Percentiles rank a stretch among this genome's conserved stretches.
Conservation (phyloP, 2,888 invertebrate species). For the Hesperia comma region DNA sequence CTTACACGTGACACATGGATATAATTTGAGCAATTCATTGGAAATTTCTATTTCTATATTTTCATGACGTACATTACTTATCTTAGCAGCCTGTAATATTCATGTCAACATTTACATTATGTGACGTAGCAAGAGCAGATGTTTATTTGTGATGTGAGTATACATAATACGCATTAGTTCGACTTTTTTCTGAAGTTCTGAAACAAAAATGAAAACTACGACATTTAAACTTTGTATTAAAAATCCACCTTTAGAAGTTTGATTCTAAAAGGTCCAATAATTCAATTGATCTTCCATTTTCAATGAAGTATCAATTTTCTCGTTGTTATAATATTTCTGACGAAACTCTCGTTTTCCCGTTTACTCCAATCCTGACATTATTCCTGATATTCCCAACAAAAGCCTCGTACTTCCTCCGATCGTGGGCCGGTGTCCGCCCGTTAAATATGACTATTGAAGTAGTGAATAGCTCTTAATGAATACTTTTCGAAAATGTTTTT, state of each 20-base stretch:
- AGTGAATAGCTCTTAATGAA: slow-evolving; percentile 25
- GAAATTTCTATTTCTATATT: too few relatives aligned
- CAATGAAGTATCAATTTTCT: not conserved
- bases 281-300: not conserved
- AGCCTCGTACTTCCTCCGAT: slow-evolving; percentile 1
- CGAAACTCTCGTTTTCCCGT: slow-evolving; percentile 3
- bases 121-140: too few relatives aligned
- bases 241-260: not conserved
- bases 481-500: slow-evolving; percentile 22
- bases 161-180: too few relatives aligned
- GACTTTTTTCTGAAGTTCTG: too few relatives aligned
- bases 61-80: too few relatives aligned
- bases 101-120: too few relatives aligned
- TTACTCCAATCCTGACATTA: slow-evolving; percentile 11
- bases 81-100: too few relatives aligned
- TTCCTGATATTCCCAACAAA: slow-evolving; percentile 11
- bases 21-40: too few relatives aligned
- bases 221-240: not conserved
- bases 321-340: not conserved
- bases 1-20: too few relatives aligned
- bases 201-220: too few relatives aligned
- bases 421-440: not conserved
- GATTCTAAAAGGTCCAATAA: not conserved
- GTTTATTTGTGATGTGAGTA: too few relatives aligned
- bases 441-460: slow-evolving; percentile 21